Percentiles rank a stretch among this genome's conserved stretches.
Conservation (phyloP, 2,113 vertebrate species). For the Misgurnus anguillicaudatus region DNA sequence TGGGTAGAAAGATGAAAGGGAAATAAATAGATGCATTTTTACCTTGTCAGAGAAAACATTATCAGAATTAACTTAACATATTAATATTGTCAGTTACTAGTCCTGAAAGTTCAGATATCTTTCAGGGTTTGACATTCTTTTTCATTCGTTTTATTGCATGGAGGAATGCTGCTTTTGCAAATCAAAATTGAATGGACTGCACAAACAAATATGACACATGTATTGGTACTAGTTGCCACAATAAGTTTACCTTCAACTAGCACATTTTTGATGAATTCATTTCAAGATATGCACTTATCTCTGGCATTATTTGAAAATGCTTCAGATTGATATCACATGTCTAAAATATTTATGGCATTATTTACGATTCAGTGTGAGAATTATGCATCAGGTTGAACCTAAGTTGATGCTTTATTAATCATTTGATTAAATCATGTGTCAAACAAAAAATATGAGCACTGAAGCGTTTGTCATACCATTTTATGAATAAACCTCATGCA, state of each 20-base stretch:
- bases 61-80: constrained; percentile 32
- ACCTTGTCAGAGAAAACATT: constrained; percentile 15
- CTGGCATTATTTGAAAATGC: constrained; percentile 14
- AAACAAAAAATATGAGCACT: not conserved
- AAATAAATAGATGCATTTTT: constrained; percentile 46
- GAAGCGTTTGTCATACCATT: not conserved
- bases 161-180: not conserved
- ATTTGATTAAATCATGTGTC: constrained; percentile 19
- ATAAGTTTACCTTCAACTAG: constrained; percentile 1
- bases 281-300: constrained; percentile 8
- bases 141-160: constrained; percentile 4
- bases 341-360: constrained; percentile 42
- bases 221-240: too few species aligned
- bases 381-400: constrained; percentile 19
- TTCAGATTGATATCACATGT: constrained; percentile 41
- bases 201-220: constrained; percentile 7
- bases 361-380: constrained; percentile 29
- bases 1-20: constrained; percentile 23
- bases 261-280: constrained; percentile 10
- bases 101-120: constrained; percentile 30
- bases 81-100: constrained; percentile 42
- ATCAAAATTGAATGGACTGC: not conserved
- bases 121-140: not conserved
- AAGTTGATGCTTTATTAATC: constrained; percentile 40
- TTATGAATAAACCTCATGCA: not conserved